Evolutionary conservation across 2,797 vertebrate genomes (phyloP), one percentile per base, ranked within the genome.

Genomic region (Coccyzus lansbergi): DNA sequence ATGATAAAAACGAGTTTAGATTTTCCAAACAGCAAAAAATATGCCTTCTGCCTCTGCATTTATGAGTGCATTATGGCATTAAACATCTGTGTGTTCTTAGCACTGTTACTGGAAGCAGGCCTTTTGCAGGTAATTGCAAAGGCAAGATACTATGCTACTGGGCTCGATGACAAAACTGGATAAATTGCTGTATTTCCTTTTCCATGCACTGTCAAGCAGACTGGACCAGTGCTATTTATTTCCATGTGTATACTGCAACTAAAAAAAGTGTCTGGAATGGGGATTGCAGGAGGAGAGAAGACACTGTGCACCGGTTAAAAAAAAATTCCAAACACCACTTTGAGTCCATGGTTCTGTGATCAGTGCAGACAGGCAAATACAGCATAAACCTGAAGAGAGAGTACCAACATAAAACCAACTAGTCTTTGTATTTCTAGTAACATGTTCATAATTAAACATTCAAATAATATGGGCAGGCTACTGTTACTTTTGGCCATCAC

Each of bases 21-120:
- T 82, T 90, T 86, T 86, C 48, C 29, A 13, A 46, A 40, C 85
- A 36, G 36, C 71, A 88, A 90, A 88, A 90, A 92, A 28, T 77
- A 79, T 1, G 6, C 40, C 13, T 59, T 90, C 11, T 69, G 4
- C 80, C n/a, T 69, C 62, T 79, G 29, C 24, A 90, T 92, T 71
- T 78, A 2, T 48, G 36, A 51, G 17, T 62, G 26, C 28, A 7
- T 59, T 85, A 25, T 59, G 36, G 19, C 31, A 65, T 76, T 55
- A 72, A 74, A 55, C 7, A 14, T 21, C 49, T 49, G 46, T 78
- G 8, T 64, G 25, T 48, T 46, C 42, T 85, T 44, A 62, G 18
- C 65, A 56, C 36, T 70, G 25, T 20, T 76, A 25, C 0, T 63
- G 36, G 56, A 79, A 82, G 22, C 52, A n/a, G 31, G 12, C 18